Evolutionary conservation across 2,888 invertebrate genomes (phyloP).

Genomic region (Carabus problematicus): DNA sequence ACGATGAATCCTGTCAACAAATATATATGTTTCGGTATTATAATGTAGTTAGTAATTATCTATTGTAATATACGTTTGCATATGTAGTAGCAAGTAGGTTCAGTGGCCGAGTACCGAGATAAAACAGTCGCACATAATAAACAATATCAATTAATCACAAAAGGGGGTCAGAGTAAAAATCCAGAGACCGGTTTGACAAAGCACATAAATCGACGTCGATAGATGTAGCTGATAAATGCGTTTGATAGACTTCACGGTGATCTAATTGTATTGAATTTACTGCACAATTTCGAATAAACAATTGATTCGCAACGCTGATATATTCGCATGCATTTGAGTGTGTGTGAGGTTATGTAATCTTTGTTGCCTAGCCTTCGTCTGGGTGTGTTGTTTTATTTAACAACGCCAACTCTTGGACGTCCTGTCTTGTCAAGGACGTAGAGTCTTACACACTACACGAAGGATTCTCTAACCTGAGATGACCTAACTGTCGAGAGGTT

Average conservation of each 20-base stretch:
- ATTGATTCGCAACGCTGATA: conserved; percentile 23
- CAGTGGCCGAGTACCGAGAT: conserved; percentile 5
- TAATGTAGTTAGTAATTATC: no score
- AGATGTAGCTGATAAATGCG: conserved; percentile 41
- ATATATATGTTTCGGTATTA: no score
- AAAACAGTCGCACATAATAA: conserved; percentile 19
- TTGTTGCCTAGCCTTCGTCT: conserved; percentile 12
- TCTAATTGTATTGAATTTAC: conserved; percentile 42
- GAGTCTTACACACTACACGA: no score
- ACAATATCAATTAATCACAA: conserved; percentile 37
- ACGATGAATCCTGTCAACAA: no score
- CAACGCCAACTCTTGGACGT: conserved; percentile 4
- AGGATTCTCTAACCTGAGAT: no score
- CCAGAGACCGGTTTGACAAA: conserved; percentile 36
- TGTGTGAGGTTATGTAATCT: conserved; percentile 24
- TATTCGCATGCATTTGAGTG: neutral
- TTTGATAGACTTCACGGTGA: conserved; percentile 41
- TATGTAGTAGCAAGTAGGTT: neutral
- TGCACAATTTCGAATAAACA: conserved; percentile 38
- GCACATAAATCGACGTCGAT: conserved; percentile 33
- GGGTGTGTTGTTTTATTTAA: conserved; percentile 35
- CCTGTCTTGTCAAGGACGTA: no score
- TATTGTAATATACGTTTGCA: no score
- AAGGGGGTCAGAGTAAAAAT: conserved; percentile 30
- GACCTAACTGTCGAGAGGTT: no score